Percentiles rank a stretch among this genome's conserved stretches.
Evolutionary conservation across 2,888 invertebrate species (phyloP).

Genomic region (Melikaiella ostensackeni): DNA sequence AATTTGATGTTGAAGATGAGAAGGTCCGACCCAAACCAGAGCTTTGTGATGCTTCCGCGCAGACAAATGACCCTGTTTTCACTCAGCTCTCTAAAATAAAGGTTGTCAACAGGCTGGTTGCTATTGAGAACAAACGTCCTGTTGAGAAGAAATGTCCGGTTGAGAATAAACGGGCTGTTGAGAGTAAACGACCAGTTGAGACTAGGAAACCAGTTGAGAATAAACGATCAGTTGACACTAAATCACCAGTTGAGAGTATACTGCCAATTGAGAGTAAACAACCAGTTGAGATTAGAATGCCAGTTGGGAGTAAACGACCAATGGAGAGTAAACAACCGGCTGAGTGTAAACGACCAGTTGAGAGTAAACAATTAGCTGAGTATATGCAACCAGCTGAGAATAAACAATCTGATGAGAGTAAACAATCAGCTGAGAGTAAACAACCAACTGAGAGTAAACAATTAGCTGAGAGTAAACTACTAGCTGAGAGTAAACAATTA

Average conservation of each 20-base stretch:
- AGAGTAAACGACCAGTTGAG: not conserved
- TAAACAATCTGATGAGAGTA: not conserved
- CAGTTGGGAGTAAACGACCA: not conserved
- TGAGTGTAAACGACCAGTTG: not conserved
- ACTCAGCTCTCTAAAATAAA: constrained; percentile 41
- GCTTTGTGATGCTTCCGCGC: constrained; percentile 64
- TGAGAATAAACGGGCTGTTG: not conserved
- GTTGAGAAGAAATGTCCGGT: not conserved
- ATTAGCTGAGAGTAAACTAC: not conserved
- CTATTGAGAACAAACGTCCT: not conserved
- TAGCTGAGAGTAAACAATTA: not conserved
- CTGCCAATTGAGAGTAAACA: not conserved
- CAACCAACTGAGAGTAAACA: not conserved
- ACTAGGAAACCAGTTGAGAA: no score
- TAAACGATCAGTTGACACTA: not conserved
- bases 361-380: not conserved
- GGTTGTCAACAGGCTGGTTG: not conserved
- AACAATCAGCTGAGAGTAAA: not conserved
- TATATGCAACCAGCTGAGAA: not conserved
- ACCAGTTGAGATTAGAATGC: not conserved
- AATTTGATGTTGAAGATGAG: constrained; percentile 64
- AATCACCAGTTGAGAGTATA: not conserved
- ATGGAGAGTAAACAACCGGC: not conserved
- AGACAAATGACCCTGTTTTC: constrained; percentile 70
- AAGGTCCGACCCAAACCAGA: constrained; percentile 62